These are phyloP conservation scores for Cryptophagus acutangulus DNA, from an alignment of 2,888 invertebrate species.

Conservation along the genomic window DNA sequence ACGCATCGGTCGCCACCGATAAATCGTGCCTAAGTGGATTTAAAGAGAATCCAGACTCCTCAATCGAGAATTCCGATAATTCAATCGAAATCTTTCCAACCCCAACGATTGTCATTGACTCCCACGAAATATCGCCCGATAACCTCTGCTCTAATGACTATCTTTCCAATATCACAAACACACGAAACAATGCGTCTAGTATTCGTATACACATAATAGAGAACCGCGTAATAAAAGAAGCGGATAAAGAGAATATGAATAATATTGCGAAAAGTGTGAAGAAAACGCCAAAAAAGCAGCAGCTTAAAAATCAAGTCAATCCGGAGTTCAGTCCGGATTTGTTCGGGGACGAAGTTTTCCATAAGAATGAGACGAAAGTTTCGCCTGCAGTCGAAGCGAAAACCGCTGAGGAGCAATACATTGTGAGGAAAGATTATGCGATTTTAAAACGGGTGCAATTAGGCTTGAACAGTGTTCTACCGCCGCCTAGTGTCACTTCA, in stretches of 20 bases:
- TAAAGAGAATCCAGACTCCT: constrained; percentile 14
- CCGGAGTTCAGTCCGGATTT: constrained; percentile 54
- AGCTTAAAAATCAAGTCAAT: constrained; percentile 28
- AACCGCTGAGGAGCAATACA: constrained; percentile 30
- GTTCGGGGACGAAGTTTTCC: constrained; percentile 55
- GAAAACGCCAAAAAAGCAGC: constrained; percentile 35
- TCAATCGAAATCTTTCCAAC: too few relatives aligned
- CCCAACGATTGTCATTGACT: constrained; percentile 7
- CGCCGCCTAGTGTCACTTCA: constrained; percentile 70
- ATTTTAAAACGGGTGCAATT: constrained; percentile 51
- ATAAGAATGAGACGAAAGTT: constrained; percentile 7
- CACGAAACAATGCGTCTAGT: too few relatives aligned
- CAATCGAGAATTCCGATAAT: not conserved
- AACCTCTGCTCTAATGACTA: too few relatives aligned
- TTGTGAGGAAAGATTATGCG: constrained; percentile 41
- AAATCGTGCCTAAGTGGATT: constrained; percentile 10
- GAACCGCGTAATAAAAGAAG: constrained; percentile 19
- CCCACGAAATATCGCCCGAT: too few relatives aligned
- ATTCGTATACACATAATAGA: too few relatives aligned
- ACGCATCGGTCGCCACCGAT: not conserved
- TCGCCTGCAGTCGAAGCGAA: constrained; percentile 7
- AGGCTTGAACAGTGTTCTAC: constrained; percentile 63
- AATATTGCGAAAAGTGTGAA: constrained; percentile 24
- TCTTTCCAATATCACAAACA: too few relatives aligned
- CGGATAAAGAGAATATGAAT: constrained; percentile 28